Percentiles rank a stretch among this genome's conserved stretches.
Conservation (phyloP, 2,113 vertebrate species). For the Plotosus lineatus region DNA sequence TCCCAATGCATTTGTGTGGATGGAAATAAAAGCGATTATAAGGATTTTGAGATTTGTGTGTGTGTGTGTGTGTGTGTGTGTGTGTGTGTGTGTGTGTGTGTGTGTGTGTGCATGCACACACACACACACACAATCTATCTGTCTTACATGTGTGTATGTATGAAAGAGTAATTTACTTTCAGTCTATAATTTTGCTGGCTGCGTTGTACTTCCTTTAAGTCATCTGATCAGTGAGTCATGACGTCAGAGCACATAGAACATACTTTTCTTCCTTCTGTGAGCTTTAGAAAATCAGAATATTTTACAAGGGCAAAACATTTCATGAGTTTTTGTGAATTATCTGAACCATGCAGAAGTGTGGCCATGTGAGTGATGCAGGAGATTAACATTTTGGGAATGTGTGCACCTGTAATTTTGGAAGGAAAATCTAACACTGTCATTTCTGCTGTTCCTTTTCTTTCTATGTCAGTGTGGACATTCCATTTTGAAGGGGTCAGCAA, state of each 20-base stretch:
- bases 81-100: no score
- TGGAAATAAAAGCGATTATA: no score
- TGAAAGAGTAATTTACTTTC: not conserved
- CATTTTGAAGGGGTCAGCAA: not conserved
- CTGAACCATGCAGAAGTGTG: not conserved
- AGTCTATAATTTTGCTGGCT: not conserved
- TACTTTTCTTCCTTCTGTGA: not conserved
- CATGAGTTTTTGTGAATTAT: not conserved
- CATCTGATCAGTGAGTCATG: not conserved
- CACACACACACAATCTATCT: no score
- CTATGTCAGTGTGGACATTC: not conserved
- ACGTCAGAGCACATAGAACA: not conserved
- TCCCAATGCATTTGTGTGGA: no score
- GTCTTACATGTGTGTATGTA: no score
- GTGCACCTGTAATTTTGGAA: not conserved
- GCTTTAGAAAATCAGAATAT: not conserved
- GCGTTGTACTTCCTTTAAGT: not conserved
- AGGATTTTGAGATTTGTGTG: no score
- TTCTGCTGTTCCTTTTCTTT: not conserved
- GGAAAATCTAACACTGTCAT: not conserved
- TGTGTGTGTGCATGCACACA: no score
- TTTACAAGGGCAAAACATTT: not conserved
- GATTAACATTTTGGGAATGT: not conserved
- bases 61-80: no score
- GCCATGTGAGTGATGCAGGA: not conserved